phyloP scores from a whole-genome alignment of 2,888 invertebrate species.

The Aphelenchoides bicaudatus region DNA sequence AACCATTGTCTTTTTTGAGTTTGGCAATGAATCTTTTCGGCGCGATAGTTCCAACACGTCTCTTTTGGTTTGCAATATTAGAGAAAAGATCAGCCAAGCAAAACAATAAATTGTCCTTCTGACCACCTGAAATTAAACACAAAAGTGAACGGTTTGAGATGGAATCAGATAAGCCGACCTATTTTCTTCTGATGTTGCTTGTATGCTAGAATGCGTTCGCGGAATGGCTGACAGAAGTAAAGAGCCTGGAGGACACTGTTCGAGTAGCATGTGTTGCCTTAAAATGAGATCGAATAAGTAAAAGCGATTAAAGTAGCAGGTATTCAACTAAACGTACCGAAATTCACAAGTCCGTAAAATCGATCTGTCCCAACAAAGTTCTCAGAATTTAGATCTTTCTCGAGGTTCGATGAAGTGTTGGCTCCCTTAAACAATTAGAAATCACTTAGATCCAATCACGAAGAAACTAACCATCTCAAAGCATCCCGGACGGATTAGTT shows the following conservation, averaged over 20 bases:
- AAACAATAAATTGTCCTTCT: slow-evolving; percentile 90
- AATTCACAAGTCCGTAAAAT: slow-evolving; percentile 98
- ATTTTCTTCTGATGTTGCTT: slow-evolving; percentile 67
- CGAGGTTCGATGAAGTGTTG: slow-evolving; percentile 97
- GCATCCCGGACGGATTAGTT: slow-evolving; percentile 17
- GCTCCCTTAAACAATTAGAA: too few species aligned
- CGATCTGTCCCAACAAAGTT: slow-evolving; percentile 97
- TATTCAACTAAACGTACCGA: slow-evolving; percentile 63
- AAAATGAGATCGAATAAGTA: slow-evolving; percentile 71
- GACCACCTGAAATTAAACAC: slow-evolving; percentile 56
- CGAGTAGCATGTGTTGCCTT: slow-evolving; percentile 99
- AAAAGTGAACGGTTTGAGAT: not conserved
- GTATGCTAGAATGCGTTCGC: slow-evolving; percentile 96
- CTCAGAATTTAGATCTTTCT: slow-evolving; percentile 97
- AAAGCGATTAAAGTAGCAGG: slow-evolving; percentile 17
- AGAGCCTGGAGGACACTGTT: slow-evolving; percentile 98
- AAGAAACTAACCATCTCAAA: slow-evolving; percentile 16
- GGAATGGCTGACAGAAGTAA: slow-evolving; percentile 97
- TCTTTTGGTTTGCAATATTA: slow-evolving; percentile 99
- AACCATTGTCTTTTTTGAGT: slow-evolving; percentile 93
- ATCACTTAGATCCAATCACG: slow-evolving; percentile 52
- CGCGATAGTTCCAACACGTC: slow-evolving; percentile 95
- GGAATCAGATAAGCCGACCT: slow-evolving; percentile 30
- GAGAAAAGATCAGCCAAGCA: slow-evolving; percentile 97
- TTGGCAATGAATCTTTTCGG: slow-evolving; percentile 99